Conservation (phyloP, 2,888 invertebrate species). For the Philonicus albiceps region DNA sequence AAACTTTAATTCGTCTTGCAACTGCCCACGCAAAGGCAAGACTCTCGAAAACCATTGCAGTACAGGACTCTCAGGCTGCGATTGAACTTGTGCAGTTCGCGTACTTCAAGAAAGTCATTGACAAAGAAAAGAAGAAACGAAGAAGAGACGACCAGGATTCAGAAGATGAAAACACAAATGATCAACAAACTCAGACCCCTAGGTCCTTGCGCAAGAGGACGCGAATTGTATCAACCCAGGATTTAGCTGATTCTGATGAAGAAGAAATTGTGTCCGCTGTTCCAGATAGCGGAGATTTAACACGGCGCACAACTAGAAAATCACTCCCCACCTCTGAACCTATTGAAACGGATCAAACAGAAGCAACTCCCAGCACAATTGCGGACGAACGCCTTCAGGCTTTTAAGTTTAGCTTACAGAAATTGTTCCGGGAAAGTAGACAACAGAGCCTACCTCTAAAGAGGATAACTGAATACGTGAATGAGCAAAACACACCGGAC, state of each 20-base stretch:
- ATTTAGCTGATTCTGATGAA: slow-evolving; percentile 54
- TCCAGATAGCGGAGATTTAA: slow-evolving; percentile 60
- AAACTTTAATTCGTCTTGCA: slow-evolving; percentile 95
- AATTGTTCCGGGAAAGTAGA: slow-evolving; percentile 79
- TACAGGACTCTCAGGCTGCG: slow-evolving; percentile 87
- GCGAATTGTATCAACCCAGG: slow-evolving; percentile 51
- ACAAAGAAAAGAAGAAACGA: slow-evolving; percentile 77
- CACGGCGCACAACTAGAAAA: slow-evolving; percentile 58
- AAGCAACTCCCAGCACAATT: slow-evolving; percentile 55
- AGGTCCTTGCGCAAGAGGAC: slow-evolving; percentile 55
- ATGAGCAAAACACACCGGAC: slow-evolving; percentile 68
- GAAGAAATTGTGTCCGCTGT: slow-evolving; percentile 57
- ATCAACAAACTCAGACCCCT: slow-evolving; percentile 50
- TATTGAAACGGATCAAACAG: slow-evolving; percentile 42
- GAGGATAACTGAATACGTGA: slow-evolving; percentile 72
- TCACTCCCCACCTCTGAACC: slow-evolving; percentile 50
- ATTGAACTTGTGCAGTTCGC: slow-evolving; percentile 94
- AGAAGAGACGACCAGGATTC: slow-evolving; percentile 67
- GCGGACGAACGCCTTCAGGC: slow-evolving; percentile 66
- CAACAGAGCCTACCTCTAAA: slow-evolving; percentile 76
- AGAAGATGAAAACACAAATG: slow-evolving; percentile 63
- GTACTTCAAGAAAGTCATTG: slow-evolving; percentile 90
- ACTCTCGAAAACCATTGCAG: slow-evolving; percentile 83
- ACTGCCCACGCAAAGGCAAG: slow-evolving; percentile 98
- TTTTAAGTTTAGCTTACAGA: slow-evolving; percentile 78